Percentiles rank a stretch among this genome's conserved stretches.
phyloP scores from a whole-genome alignment of 2,888 invertebrate genomes.

The Caenorhabditis sinica region DNA sequence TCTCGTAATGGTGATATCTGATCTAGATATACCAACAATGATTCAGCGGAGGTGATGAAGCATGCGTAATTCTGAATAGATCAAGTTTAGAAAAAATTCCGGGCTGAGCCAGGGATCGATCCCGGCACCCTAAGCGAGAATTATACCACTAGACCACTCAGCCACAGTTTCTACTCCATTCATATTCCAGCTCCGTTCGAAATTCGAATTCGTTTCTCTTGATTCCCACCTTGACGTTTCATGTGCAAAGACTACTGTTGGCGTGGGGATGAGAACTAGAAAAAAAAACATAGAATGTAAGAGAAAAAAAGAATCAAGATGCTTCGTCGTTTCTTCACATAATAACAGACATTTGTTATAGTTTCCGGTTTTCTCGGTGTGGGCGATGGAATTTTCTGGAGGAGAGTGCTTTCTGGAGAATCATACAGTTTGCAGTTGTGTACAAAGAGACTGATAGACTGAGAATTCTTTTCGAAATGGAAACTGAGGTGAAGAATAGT shows the following conservation, averaged over 20 bases:
- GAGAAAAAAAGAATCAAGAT: not conserved
- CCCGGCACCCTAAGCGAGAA: slow-evolving; percentile 84
- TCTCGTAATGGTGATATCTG: no score
- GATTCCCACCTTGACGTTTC: no score
- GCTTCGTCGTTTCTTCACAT: slow-evolving; percentile 7
- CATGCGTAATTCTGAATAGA: no score
- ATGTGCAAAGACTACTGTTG: not conserved
- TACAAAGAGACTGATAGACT: no score
- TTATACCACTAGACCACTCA: slow-evolving; percentile 84
- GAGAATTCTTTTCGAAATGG: no score
- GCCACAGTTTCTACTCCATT: slow-evolving; percentile 49
- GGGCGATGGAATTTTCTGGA: not conserved
- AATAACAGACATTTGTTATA: slow-evolving; percentile 47
- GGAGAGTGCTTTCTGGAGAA: not conserved
- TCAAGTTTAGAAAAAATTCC: slow-evolving; percentile 47
- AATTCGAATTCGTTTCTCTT: not conserved
- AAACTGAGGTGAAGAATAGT: no score
- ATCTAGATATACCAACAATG: no score
- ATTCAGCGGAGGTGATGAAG: no score
- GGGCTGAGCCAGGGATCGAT: slow-evolving; percentile 82
- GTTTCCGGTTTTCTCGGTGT: slow-evolving; percentile 45
- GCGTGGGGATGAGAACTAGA: not conserved
- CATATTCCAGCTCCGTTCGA: no score
- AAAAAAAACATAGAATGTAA: not conserved
- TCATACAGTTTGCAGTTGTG: not conserved